Conservation (phyloP, 2,888 invertebrate species). For the Monochamus alternatus region DNA sequence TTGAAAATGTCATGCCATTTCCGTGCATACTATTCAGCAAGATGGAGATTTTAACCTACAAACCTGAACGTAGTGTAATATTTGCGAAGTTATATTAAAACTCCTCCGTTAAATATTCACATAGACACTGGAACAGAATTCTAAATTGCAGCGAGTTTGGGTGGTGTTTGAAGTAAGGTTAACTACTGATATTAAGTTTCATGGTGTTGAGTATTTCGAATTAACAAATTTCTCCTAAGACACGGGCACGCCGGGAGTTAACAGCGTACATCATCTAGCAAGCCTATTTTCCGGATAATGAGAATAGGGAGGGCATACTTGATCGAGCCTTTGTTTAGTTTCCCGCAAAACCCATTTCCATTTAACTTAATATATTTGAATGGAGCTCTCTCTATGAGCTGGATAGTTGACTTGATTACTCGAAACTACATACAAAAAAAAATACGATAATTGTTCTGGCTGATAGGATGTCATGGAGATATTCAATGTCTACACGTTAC, state of each 20-base stretch:
- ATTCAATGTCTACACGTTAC: too few relatives aligned
- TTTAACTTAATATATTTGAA: conserved; percentile 30
- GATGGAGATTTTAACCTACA: too few relatives aligned
- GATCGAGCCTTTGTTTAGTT: conserved; percentile 56
- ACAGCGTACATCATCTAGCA: conserved; percentile 61
- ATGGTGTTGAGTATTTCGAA: conserved; percentile 60
- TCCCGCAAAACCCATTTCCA: conserved; percentile 18
- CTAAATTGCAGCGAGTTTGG: conserved; percentile 19
- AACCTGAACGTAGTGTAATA: not conserved
- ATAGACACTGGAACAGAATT: conserved; percentile 18
- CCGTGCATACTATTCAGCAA: too few relatives aligned
- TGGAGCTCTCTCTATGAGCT: conserved; percentile 1
- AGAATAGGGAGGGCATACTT: conserved; percentile 54
- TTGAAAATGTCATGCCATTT: too few relatives aligned
- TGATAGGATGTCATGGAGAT: not conserved
- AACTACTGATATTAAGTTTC: conserved; percentile 63
- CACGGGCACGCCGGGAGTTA: conserved; percentile 59
- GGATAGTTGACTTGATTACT: not conserved
- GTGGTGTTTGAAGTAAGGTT: conserved; percentile 54
- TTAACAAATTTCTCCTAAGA: conserved; percentile 65
- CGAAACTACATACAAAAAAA: not conserved
- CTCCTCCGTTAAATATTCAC: not conserved
- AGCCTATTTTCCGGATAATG: conserved; percentile 62
- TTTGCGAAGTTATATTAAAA: not conserved
- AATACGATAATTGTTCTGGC: not conserved